Evolutionary conservation across 2,797 vertebrate species (phyloP), one percentile per base, ranked within the genome.

Genomic region (Enteromius paludinosus): DNA sequence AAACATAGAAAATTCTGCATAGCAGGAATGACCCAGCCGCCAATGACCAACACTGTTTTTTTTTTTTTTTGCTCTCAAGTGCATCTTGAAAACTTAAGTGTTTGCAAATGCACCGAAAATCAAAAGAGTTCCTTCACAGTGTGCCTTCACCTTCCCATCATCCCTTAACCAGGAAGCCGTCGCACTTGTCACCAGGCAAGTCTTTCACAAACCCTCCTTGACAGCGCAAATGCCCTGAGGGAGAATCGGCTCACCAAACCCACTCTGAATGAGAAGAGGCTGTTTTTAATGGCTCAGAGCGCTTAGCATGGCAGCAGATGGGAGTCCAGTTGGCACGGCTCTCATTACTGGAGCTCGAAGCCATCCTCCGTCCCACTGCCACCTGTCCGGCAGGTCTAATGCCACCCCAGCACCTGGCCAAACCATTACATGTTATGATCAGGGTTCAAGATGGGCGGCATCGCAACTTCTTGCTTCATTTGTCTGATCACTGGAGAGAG

Each of bases 301-400:
- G 87, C 83, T 90, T 90, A 90, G 90, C 88, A 87, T 87, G 88
- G 89, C 89, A 91, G 89, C 93, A 94, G 93, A 95, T 94, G 93
- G 94, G 91, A 89, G 90, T 92, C 89, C 92, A 90, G 92, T 93
- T 93, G 93, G 89, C 90, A 89, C 85, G 83, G 79, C 84, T 90
- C 91, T 94, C 92, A 93, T 94, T 93, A 94, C 88, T 88, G 90
- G 88, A 88, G 90, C 90, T 92, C 83, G 79, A 88, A 92, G 90
- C 90, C 90, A 87, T 92, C 89, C 89, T 91, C 89, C 85, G 90
- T 90, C 84, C 77, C 90, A 87, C 33, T 72, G 89, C 93, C 93
- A 94, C 93, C 93, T 95, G 94, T 93, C 93, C 91, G 85, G 88
- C 90, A 92, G 90, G 91, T 91, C 91, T 93, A 92, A 94, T 92